Percentiles rank a stretch among this genome's conserved stretches.
Evolutionary conservation across 2,113 vertebrate species (phyloP).

Genomic region (Lampris incognitus): DNA sequence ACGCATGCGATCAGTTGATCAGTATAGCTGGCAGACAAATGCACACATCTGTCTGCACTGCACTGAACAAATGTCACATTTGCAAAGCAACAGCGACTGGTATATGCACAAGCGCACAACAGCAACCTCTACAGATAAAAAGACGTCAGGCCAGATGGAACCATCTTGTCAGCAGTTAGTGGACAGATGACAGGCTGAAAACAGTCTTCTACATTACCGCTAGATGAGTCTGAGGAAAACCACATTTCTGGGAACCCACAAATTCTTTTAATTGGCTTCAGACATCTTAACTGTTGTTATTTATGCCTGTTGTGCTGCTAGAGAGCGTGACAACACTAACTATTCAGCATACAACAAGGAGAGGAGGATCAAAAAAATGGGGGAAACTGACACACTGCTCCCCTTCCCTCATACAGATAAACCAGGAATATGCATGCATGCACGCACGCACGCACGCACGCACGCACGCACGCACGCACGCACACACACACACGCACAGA

Average conservation of each 20-base stretch:
- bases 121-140: constrained; percentile 1
- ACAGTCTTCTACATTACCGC: constrained; percentile 27
- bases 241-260: constrained; percentile 36
- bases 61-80: constrained; percentile 17
- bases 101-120: constrained; percentile 8
- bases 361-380: neutral
- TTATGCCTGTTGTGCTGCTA: constrained; percentile 36
- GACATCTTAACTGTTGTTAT: constrained; percentile 46
- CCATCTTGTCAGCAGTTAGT: constrained; percentile 43
- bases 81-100: constrained; percentile 15
- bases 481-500: constrained; percentile 6
- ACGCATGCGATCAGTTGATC: neutral
- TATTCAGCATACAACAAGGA: neutral
- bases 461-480: constrained; percentile 22
- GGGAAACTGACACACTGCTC: too few species aligned
- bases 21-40: constrained; percentile 11
- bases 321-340: constrained; percentile 21
- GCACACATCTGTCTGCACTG: constrained; percentile 24
- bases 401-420: neutral
- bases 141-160: constrained; percentile 41
- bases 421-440: neutral
- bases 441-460: neutral
- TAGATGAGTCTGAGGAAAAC: constrained; percentile 42
- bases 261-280: constrained; percentile 50
- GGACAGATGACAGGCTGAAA: constrained; percentile 35